Percentiles rank a stretch among this genome's conserved stretches.
These are phyloP conservation scores for Bathynomus jamesi DNA, from an alignment of 1,140 invertebrate species.

Conservation along the genomic window DNA sequence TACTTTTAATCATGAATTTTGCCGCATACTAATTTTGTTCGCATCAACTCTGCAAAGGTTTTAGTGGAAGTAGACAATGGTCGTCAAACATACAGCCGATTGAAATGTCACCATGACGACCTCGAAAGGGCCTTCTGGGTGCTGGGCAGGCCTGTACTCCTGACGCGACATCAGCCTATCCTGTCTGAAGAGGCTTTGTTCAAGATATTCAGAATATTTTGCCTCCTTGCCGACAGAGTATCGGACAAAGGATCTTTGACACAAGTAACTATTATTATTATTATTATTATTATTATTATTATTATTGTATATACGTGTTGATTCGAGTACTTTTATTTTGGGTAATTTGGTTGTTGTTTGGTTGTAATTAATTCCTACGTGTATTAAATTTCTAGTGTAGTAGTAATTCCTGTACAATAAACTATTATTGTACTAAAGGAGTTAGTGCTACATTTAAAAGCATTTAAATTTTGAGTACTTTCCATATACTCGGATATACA, in stretches of 20 bases:
- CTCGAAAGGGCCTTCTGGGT: conserved; percentile 33
- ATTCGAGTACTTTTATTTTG: no score
- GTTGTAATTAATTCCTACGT: neutral
- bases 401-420: neutral
- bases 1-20: no score
- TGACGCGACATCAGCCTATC: conserved; percentile 22
- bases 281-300: neutral
- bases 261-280: conserved; percentile 13
- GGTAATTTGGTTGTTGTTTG: no score
- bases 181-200: conserved; percentile 23
- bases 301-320: neutral
- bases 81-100: conserved; percentile 15
- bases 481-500: no score
- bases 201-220: conserved; percentile 33
- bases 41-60: no score
- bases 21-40: neutral
- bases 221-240: conserved; percentile 24
- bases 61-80: conserved; percentile 28
- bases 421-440: no score
- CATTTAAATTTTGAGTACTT: no score
- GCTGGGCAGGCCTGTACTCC: conserved; percentile 20
- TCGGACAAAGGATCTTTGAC: conserved; percentile 16
- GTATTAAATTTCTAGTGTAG: neutral
- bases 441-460: no score
- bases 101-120: conserved; percentile 24